Conservation (phyloP, 1,140 invertebrate species). For the Brachionus angularis region DNA sequence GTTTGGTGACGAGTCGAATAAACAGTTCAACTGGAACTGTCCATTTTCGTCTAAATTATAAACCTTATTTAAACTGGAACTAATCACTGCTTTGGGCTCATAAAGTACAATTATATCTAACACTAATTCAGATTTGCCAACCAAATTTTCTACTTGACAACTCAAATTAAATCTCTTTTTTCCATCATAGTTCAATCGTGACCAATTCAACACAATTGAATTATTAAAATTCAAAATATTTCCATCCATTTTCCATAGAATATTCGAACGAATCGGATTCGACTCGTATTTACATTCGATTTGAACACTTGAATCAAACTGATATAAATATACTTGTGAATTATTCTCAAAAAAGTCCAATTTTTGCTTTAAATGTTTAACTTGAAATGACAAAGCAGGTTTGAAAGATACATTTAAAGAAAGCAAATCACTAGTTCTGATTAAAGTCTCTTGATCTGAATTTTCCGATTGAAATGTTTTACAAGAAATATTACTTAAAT, state of each 20-base stretch:
- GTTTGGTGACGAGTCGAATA: neutral
- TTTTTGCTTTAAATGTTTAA: neutral
- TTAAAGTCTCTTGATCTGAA: neutral
- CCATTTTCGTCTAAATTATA: neutral
- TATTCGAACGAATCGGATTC: neutral
- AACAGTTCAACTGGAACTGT: constrained; percentile 19
- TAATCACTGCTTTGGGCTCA: no score
- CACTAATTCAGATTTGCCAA: no score
- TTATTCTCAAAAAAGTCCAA: neutral
- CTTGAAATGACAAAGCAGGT: neutral
- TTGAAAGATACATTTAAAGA: neutral
- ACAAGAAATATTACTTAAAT: neutral
- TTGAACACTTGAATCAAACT: no score
- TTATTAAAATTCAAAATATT: no score
- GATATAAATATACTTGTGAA: no score
- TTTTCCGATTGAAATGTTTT: neutral
- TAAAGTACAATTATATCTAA: no score
- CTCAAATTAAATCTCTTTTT: no score
- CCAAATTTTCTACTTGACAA: no score
- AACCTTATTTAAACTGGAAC: no score
- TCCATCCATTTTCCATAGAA: neutral
- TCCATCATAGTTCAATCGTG: no score
- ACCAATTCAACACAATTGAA: no score
- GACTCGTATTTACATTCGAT: neutral
- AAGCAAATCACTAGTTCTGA: neutral